phyloP scores from a whole-genome alignment of 2,113 vertebrate genomes.

The Salminus brasiliensis region DNA sequence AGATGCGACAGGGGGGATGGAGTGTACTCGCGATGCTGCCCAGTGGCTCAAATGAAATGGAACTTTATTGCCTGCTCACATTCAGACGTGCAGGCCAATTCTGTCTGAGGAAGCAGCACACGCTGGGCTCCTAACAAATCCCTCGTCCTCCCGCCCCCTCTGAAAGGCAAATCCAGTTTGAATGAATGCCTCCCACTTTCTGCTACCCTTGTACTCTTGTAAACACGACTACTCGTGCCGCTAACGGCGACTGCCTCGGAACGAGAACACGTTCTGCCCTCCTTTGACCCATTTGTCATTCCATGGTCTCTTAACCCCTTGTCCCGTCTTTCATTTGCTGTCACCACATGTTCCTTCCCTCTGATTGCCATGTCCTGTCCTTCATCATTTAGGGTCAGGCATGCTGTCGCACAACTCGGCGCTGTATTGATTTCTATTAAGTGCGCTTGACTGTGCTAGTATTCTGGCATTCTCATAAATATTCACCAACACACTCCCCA shows the following conservation, averaged over 20 bases:
- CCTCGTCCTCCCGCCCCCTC: not conserved
- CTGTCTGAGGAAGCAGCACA: not conserved
- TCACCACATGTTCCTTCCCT: not conserved
- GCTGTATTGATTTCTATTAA: slow-evolving; percentile 39
- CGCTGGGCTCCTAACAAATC: not conserved
- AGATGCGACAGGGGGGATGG: not conserved
- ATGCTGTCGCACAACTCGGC: slow-evolving; percentile 21
- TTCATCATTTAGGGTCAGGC: slow-evolving; percentile 12
- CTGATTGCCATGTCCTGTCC: not conserved
- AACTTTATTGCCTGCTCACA: slow-evolving; percentile 8
- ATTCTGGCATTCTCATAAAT: slow-evolving; percentile 37
- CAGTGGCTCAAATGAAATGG: slow-evolving; percentile 37
- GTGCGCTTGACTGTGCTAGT: slow-evolving; percentile 8
- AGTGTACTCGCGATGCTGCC: not conserved
- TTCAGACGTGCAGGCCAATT: not conserved
- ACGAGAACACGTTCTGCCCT: not conserved
- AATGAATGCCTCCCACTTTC: not conserved
- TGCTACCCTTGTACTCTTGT: not conserved
- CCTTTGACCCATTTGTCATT: not conserved
- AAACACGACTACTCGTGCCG: not conserved
- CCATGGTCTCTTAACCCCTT: not conserved
- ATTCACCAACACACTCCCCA: slow-evolving; percentile 26
- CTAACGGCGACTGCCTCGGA: not conserved
- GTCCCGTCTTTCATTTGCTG: not conserved
- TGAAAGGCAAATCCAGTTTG: not conserved